A percentile compares a stretch with the other conserved stretches of the same genome.
phyloP scores from a whole-genome alignment of 2,888 invertebrate genomes.

The Hanleya hanleyi region DNA sequence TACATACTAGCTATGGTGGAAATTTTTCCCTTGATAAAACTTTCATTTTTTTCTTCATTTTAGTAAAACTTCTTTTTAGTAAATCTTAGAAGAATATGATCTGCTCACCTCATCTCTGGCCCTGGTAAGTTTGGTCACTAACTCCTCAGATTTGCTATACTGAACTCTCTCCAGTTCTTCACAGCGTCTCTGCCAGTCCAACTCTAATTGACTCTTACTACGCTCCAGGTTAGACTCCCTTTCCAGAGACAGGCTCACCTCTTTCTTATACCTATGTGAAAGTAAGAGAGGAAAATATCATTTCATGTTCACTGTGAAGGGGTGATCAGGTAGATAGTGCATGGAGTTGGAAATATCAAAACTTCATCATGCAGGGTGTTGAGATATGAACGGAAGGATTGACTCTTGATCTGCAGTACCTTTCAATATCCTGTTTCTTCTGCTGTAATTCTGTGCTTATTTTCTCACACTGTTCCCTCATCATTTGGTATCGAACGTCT shows the following conservation, averaged over 20 bases:
- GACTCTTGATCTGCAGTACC: no score
- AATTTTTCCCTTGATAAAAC: no score
- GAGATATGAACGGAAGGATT: no score
- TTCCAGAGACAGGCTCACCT: constrained; percentile 59
- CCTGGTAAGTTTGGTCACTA: constrained; percentile 61
- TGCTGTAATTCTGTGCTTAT: constrained; percentile 58
- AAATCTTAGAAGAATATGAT: no score
- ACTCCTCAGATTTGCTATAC: constrained; percentile 68
- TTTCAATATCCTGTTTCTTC: constrained; percentile 65
- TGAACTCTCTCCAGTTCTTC: constrained; percentile 65
- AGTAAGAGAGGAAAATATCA: background rate
- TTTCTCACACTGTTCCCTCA: constrained; percentile 54
- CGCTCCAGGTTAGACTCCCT: constrained; percentile 63
- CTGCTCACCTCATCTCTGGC: constrained; percentile 67
- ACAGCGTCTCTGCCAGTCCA: constrained; percentile 70
- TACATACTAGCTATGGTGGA: no score
- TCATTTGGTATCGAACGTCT: constrained; percentile 35
- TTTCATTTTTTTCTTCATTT: no score
- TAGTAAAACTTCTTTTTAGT: no score
- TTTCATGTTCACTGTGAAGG: no score
- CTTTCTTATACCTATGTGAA: constrained; percentile 64
- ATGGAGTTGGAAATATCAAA: no score
- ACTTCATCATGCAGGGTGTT: no score
- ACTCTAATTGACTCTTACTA: constrained; percentile 63
- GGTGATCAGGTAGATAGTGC: no score